A percentile compares a stretch with the other conserved stretches of the same genome.
phyloP scores from a whole-genome alignment of 2,888 invertebrate genomes.

The Caenorhabditis sp. region DNA sequence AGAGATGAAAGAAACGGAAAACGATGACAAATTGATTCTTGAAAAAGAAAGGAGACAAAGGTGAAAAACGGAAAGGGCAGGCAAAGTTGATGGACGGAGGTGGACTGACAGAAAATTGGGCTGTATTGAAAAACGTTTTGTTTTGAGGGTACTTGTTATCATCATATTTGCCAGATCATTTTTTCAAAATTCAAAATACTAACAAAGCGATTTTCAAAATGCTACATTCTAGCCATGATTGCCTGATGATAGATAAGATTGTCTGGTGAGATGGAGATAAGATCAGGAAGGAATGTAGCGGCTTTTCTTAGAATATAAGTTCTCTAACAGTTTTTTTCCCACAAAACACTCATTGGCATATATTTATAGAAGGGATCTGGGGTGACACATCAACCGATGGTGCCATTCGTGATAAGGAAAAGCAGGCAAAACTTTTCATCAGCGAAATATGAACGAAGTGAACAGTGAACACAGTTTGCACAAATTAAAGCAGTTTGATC shows the following conservation, averaged over 20 bases:
- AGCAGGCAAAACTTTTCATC: slow-evolving; percentile 21
- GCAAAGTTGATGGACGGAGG: slow-evolving; percentile 8
- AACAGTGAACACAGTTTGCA: slow-evolving; percentile 43
- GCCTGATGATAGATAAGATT: not conserved
- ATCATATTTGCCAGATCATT: no score
- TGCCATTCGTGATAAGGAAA: slow-evolving; percentile 45
- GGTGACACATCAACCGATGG: slow-evolving; percentile 36
- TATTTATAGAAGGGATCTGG: slow-evolving; percentile 41
- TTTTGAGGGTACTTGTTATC: no score
- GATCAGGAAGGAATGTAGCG: no score
- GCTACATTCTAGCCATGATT: slow-evolving; percentile 9
- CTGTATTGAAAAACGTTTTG: not conserved
- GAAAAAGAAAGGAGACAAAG: slow-evolving; percentile 14
- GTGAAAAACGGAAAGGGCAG: slow-evolving; percentile 30
- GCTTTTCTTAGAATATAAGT: no score
- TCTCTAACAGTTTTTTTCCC: no score
- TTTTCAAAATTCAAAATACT: no score
- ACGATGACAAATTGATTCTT: slow-evolving; percentile 42
- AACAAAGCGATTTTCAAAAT: no score
- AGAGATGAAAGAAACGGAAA: slow-evolving; percentile 14
- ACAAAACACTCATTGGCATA: not conserved
- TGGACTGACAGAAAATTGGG: not conserved
- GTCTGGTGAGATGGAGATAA: not conserved
- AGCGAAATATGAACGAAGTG: slow-evolving; percentile 39
- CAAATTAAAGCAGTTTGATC: not conserved